Evolutionary conservation across 2,888 invertebrate genomes (phyloP).

Genomic region (Troides oblongomaculatus): DNA sequence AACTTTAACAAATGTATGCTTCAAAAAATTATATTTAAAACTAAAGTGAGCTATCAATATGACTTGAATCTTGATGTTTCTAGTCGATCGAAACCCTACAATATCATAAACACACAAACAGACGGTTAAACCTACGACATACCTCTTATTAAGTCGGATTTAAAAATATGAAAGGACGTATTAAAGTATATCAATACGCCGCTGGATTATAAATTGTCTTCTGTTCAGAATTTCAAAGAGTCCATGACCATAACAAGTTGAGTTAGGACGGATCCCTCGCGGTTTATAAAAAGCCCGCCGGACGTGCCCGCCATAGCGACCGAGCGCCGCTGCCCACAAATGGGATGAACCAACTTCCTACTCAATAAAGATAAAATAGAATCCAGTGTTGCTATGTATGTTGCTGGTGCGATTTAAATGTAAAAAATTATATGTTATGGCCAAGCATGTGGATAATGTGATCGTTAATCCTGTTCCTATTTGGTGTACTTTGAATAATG

Average conservation of each 20-base stretch:
- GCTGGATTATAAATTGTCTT: slow-evolving; percentile 11
- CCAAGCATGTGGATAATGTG: too few relatives aligned
- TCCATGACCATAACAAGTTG: slow-evolving; percentile 22
- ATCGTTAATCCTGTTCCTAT: too few relatives aligned
- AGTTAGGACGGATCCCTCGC: slow-evolving; percentile 18
- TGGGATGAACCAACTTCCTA: slow-evolving; percentile 48
- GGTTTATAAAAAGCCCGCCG: slow-evolving; percentile 27
- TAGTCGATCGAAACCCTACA: too few relatives aligned
- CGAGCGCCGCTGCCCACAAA: slow-evolving; percentile 42
- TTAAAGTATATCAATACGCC: slow-evolving; percentile 23
- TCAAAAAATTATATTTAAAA: too few relatives aligned
- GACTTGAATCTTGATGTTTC: too few relatives aligned
- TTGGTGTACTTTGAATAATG: too few relatives aligned
- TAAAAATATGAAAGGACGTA: slow-evolving; percentile 4
- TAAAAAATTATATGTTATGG: not conserved
- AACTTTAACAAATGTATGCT: too few relatives aligned
- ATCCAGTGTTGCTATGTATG: slow-evolving; percentile 6
- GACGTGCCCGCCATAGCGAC: slow-evolving; percentile 42
- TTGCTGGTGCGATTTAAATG: not conserved
- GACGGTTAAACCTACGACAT: too few relatives aligned
- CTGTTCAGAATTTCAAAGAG: slow-evolving; percentile 26
- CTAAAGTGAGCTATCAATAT: too few relatives aligned
- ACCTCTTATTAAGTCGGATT: too few relatives aligned
- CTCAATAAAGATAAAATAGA: slow-evolving; percentile 25
- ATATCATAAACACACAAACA: too few relatives aligned